Conservation (phyloP, 2,797 vertebrate species). For the Champsocephalus gunnari region DNA sequence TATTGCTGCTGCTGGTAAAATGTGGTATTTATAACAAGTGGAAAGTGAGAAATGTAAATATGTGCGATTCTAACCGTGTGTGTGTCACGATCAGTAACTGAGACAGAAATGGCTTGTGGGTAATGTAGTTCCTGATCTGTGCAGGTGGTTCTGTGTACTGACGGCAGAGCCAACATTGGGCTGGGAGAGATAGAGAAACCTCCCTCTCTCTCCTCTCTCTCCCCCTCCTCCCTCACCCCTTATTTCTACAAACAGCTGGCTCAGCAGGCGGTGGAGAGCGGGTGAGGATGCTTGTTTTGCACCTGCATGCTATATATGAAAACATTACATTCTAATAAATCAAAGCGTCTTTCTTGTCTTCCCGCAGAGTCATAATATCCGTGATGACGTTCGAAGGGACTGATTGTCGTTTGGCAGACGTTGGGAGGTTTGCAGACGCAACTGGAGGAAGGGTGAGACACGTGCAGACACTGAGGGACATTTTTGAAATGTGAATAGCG, state of each 20-base stretch:
- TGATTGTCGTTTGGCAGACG: conserved; percentile 82
- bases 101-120: neutral
- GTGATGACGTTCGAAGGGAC: conserved; percentile 86
- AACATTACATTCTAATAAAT: neutral
- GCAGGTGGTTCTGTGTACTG: conserved; percentile 88
- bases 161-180: conserved; percentile 86
- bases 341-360: neutral
- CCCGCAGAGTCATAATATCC: conserved; percentile 84
- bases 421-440: conserved; percentile 84
- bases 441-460: conserved; percentile 85
- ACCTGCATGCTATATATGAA: neutral
- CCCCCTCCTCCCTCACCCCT: conserved; percentile 14
- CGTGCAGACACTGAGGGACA: neutral
- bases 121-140: neutral
- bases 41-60: no score
- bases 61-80: no score
- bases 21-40: neutral
- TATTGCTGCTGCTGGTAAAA: neutral
- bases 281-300: conserved; percentile 63
- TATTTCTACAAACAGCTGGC: conserved; percentile 83
- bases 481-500: neutral
- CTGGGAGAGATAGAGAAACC: conserved; percentile 80
- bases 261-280: conserved; percentile 73
- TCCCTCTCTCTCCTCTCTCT: conserved; percentile 2
- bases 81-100: no score